Percentiles rank a stretch among this genome's conserved stretches.
phyloP scores from a whole-genome alignment of 1,140 invertebrate species.

The Argopecten irradians region DNA sequence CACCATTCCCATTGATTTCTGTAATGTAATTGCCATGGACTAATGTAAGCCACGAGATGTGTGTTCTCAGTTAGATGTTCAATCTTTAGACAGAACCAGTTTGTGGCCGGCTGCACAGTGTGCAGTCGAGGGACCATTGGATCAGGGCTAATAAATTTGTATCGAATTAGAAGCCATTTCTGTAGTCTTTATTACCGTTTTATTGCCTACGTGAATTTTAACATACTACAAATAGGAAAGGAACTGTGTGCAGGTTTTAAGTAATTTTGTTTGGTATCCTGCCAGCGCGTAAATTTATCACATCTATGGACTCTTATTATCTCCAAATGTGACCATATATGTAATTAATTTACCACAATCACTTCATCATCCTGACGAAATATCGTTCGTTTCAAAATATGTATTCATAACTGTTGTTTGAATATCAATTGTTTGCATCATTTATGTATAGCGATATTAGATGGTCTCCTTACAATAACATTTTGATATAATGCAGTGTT shows the following conservation, averaged over 20 bases:
- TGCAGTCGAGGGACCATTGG: neutral
- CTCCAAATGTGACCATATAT: neutral
- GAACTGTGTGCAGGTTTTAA: neutral
- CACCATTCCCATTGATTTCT: neutral
- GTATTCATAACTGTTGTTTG: neutral
- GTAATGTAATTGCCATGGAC: neutral
- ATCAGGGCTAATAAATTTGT: neutral
- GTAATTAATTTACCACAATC: too few species aligned
- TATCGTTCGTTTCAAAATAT: neutral
- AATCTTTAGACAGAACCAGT: neutral
- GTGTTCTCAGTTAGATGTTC: neutral
- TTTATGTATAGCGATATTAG: too few species aligned
- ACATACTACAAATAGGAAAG: neutral
- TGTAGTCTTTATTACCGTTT: neutral
- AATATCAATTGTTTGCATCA: neutral
- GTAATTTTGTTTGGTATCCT: neutral
- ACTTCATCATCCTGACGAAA: too few species aligned
- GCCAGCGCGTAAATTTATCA: neutral
- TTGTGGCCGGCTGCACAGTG: neutral
- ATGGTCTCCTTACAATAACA: too few species aligned
- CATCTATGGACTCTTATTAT: neutral
- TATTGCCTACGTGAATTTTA: neutral
- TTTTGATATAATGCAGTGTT: too few species aligned
- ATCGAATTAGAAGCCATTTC: slow-evolving; percentile 1
- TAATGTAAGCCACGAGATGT: neutral